A percentile compares a stretch with the other conserved stretches of the same genome.
Conservation (phyloP, 2,113 vertebrate species). For the Oncorhynchus gorbuscha region DNA sequence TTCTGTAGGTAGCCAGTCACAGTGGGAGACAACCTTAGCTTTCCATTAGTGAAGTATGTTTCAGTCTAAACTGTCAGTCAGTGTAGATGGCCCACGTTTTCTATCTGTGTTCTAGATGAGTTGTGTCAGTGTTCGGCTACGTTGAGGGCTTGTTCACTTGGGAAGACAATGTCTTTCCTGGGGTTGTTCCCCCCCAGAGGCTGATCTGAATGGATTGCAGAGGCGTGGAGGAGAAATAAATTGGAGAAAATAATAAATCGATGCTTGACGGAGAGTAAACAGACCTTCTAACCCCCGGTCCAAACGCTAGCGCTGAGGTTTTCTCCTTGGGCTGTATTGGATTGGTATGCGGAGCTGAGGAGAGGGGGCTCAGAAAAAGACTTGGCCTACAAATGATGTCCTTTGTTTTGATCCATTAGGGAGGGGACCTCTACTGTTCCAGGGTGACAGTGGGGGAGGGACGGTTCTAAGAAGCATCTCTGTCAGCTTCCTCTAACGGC, state of each 20-base stretch:
- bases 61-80: slow-evolving; percentile 29
- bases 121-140: slow-evolving; percentile 48
- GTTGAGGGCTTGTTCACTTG: slow-evolving; percentile 24
- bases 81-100: background rate
- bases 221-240: slow-evolving; percentile 74
- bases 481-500: slow-evolving; percentile 27
- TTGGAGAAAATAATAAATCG: slow-evolving; percentile 79
- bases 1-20: background rate
- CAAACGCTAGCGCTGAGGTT: slow-evolving; percentile 54
- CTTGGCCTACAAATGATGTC: slow-evolving; percentile 78
- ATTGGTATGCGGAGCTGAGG: slow-evolving; percentile 69
- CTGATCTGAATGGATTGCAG: slow-evolving; percentile 70
- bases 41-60: background rate
- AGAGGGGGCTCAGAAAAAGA: slow-evolving; percentile 69
- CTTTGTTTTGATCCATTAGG: slow-evolving; percentile 75
- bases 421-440: slow-evolving; percentile 43
- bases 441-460: slow-evolving; percentile 28
- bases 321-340: slow-evolving; percentile 73
- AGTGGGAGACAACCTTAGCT: background rate
- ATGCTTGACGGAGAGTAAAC: slow-evolving; percentile 74
- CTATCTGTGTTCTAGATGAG: slow-evolving; percentile 30
- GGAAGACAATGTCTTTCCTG: slow-evolving; percentile 56
- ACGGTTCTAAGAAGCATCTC: slow-evolving; percentile 47
- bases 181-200: slow-evolving; percentile 69
- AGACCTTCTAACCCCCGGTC: slow-evolving; percentile 70